A percentile compares a stretch with the other conserved stretches of the same genome.
phyloP scores from a whole-genome alignment of 1,140 invertebrate genomes.

The Melipona quadrifasciata region DNA sequence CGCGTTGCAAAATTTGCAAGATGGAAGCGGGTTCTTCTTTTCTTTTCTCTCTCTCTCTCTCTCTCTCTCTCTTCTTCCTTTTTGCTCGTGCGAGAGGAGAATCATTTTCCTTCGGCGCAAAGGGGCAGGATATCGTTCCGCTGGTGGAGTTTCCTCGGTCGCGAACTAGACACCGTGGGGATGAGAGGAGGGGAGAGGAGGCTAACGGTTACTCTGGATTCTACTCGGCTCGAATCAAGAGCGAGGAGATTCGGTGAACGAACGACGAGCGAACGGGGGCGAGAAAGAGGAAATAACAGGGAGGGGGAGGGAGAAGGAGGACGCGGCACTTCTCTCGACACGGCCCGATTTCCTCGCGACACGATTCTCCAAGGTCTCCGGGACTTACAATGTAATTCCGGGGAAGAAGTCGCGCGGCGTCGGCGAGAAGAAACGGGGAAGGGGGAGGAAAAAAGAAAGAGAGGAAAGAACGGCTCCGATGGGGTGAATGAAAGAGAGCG shows the following conservation, averaged over 20 bases:
- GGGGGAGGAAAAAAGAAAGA: too few relatives aligned
- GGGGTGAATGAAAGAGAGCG: background rate
- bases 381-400: conserved; percentile 41
- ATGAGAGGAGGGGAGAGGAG: too few relatives aligned
- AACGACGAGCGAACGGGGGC: too few relatives aligned
- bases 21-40: background rate
- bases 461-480: background rate
- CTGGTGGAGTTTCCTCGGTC: conserved; percentile 14
- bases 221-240: conserved; percentile 6
- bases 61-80: background rate
- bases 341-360: conserved; percentile 39
- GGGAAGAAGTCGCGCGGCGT: conserved; percentile 16
- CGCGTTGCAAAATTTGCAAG: background rate
- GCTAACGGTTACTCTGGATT: conserved; percentile 13
- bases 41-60: too few relatives aligned
- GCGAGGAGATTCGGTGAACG: background rate
- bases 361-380: conserved; percentile 38
- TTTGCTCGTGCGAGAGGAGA: background rate
- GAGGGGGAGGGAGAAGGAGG: background rate
- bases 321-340: conserved; percentile 26
- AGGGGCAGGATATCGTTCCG: background rate
- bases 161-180: background rate
- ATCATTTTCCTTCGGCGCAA: conserved; percentile 8
- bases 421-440: background rate
- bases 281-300: conserved; percentile 4